These are phyloP conservation scores for Telmatherina bonti DNA, from an alignment of 2,797 vertebrate species.

Conservation along the genomic window DNA sequence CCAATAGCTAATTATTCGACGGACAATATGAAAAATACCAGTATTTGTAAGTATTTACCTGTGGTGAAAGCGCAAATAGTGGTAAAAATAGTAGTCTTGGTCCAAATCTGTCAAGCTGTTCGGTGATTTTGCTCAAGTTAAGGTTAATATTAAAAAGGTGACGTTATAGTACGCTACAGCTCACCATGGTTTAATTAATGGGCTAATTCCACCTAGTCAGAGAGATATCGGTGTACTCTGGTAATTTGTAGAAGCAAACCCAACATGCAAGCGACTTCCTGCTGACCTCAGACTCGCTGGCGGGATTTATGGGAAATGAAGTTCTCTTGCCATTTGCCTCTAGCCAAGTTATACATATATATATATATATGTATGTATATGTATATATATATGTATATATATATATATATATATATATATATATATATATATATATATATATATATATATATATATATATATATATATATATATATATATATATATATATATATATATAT, in stretches of 20 bases:
- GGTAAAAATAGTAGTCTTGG: no score
- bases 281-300: not conserved
- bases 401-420: no score
- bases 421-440: no score
- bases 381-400: no score
- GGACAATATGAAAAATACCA: not conserved
- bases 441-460: no score
- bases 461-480: no score
- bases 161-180: not conserved
- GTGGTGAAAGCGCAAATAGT: no score
- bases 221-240: not conserved
- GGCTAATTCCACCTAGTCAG: not conserved
- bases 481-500: no score
- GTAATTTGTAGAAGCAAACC: fast-evolving
- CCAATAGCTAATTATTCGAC: no score
- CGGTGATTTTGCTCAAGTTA: not conserved
- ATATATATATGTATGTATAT: no score
- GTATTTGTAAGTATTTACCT: not conserved
- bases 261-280: slow-evolving; percentile 11
- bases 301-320: slow-evolving; percentile 51
- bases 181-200: not conserved
- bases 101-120: not conserved
- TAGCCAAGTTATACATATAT: not conserved
- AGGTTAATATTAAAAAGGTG: no score
- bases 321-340: slow-evolving; percentile 22